phyloP scores from a whole-genome alignment of 2,113 vertebrate species.

The Pipra filicauda region DNA sequence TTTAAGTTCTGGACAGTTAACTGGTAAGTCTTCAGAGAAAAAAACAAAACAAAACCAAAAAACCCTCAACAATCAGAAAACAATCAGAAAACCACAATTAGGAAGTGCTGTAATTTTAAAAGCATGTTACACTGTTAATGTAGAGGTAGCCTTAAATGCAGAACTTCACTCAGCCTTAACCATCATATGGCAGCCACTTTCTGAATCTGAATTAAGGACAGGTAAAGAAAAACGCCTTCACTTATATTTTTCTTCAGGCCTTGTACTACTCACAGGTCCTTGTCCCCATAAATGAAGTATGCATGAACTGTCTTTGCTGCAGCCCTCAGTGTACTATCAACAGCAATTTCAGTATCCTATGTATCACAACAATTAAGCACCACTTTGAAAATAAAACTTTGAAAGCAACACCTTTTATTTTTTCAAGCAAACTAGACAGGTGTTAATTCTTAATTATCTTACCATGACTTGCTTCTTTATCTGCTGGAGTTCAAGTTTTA shows the following conservation, averaged over 20 bases:
- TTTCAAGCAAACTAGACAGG: background rate
- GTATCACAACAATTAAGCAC: background rate
- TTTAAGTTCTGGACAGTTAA: background rate
- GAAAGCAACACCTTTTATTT: background rate
- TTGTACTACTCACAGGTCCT: background rate
- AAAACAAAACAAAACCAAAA: background rate
- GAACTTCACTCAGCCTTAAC: background rate
- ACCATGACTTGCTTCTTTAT: conserved; percentile 87
- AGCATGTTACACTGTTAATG: background rate
- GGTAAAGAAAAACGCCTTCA: background rate
- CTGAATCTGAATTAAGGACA: background rate
- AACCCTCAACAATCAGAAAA: background rate
- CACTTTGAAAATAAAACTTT: background rate
- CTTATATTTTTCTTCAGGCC: background rate
- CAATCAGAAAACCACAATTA: background rate
- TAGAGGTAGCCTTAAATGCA: background rate
- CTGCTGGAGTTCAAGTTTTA: conserved; percentile 87
- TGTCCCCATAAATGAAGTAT: background rate
- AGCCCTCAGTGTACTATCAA: background rate
- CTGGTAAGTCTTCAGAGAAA: background rate
- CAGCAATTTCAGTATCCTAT: background rate
- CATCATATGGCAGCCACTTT: background rate
- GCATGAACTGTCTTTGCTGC: background rate
- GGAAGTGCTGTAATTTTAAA: background rate
- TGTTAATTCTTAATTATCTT: conserved; percentile 62